These are phyloP conservation scores for Oryzias curvinotus DNA, from an alignment of 2,113 vertebrate genomes.

Conservation along the genomic window DNA sequence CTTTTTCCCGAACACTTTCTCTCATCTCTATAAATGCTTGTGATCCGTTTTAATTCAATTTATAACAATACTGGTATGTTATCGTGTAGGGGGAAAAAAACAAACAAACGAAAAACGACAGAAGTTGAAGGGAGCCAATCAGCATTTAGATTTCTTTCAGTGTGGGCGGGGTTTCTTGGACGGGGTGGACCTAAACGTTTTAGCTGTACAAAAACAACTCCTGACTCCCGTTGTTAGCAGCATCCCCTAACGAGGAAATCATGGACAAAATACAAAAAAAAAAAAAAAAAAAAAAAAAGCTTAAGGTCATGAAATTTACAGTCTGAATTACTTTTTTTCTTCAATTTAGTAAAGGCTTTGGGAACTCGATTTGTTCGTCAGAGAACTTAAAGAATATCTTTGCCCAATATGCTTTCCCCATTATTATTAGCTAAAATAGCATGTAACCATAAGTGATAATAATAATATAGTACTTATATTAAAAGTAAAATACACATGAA, in stretches of 20 bases:
- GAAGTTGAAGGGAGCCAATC: conserved; percentile 48
- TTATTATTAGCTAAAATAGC: too few relatives aligned
- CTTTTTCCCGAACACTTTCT: background rate
- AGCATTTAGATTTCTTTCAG: background rate
- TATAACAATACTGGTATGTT: background rate
- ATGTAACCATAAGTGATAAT: too few relatives aligned
- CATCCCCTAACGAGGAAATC: conserved; percentile 3
- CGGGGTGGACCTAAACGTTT: background rate
- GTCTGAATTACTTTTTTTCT: too few relatives aligned
- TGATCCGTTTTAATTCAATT: conserved; percentile 15
- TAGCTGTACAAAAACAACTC: background rate
- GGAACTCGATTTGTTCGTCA: too few relatives aligned
- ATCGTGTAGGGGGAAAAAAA: conserved; percentile 6
- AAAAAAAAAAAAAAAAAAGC: too few relatives aligned
- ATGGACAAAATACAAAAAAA: too few relatives aligned
- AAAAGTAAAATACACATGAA: too few relatives aligned
- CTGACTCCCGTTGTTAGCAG: conserved; percentile 1
- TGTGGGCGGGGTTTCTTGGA: conserved; percentile 8
- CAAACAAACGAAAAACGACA: conserved; percentile 9
- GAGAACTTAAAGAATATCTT: too few relatives aligned
- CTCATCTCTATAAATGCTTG: conserved; percentile 6
- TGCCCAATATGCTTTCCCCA: too few relatives aligned
- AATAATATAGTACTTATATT: too few relatives aligned
- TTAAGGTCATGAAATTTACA: too few relatives aligned
- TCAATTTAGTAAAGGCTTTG: too few relatives aligned